Evolutionary conservation across 2,113 vertebrate species (phyloP).

Genomic region (Grus americana): DNA sequence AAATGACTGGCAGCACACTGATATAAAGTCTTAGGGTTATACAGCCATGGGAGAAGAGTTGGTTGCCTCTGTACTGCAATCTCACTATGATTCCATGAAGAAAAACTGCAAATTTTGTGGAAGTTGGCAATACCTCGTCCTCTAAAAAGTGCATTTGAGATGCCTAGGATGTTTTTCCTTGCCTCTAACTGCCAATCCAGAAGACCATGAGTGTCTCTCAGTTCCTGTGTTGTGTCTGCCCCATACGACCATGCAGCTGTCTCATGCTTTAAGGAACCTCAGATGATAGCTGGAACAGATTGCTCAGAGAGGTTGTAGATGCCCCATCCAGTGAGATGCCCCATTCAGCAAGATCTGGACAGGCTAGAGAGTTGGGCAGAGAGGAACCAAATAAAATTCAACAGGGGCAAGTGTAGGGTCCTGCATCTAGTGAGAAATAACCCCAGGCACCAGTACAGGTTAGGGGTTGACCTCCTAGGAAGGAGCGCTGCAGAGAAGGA

Average conservation of each 20-base stretch:
- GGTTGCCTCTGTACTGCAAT: background rate
- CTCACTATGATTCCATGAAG: background rate
- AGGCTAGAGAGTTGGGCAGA: too few relatives aligned
- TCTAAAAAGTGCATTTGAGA: background rate
- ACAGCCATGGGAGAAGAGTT: background rate
- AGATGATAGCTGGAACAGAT: background rate
- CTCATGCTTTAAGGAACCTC: background rate
- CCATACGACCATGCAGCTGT: background rate
- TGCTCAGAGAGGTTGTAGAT: background rate
- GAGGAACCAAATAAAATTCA: too few relatives aligned
- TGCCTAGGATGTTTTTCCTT: background rate
- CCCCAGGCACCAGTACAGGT: too few relatives aligned
- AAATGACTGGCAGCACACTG: background rate
- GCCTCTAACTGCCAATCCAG: background rate
- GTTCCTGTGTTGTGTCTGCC: background rate
- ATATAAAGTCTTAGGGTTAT: background rate
- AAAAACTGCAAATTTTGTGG: background rate
- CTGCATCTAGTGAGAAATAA: too few relatives aligned
- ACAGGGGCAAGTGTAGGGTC: too few relatives aligned
- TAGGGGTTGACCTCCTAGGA: too few relatives aligned
- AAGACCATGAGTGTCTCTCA: background rate
- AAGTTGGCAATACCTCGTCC: background rate
- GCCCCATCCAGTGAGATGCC: background rate
- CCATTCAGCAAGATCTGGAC: too few relatives aligned
- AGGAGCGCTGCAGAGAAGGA: too few relatives aligned